Percentiles rank a stretch among this genome's conserved stretches.
Conservation (phyloP, 2,797 vertebrate species). For the Mormyrus hasselquistii region DNA sequence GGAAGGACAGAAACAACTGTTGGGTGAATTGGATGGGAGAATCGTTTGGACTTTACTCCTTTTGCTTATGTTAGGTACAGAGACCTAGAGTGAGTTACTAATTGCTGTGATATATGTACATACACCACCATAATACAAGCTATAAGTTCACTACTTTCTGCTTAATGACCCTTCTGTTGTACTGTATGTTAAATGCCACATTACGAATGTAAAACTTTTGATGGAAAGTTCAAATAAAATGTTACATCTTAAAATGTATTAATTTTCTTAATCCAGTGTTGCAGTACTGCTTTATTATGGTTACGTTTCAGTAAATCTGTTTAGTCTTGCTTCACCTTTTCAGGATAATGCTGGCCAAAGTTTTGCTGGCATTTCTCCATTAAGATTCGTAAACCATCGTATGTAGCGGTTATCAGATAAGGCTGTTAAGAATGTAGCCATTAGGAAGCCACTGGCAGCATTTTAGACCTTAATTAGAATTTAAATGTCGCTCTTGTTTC, state of each 20-base stretch:
- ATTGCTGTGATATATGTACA: background rate
- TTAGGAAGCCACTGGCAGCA: background rate
- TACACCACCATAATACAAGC: background rate
- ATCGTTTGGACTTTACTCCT: background rate
- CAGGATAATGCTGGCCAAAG: background rate
- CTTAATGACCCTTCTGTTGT: background rate
- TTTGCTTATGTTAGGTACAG: background rate
- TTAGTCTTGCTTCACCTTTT: background rate
- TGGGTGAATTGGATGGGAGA: background rate
- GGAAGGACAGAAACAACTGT: background rate
- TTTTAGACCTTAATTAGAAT: constrained; percentile 8
- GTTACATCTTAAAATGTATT: background rate
- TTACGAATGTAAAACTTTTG: background rate
- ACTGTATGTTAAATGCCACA: background rate
- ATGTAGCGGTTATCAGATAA: background rate
- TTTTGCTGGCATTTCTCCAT: background rate
- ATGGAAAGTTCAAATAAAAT: background rate
- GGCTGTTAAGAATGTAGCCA: background rate
- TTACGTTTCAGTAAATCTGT: background rate
- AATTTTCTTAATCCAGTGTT: background rate
- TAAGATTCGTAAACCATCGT: background rate
- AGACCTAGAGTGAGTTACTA: background rate
- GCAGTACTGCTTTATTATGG: background rate
- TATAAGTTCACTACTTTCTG: background rate
- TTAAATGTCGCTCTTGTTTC: constrained; percentile 10